Base-by-base conservation (phyloP, 2,888 invertebrate species). In the Glyphotaelius pellucidus region DNA sequence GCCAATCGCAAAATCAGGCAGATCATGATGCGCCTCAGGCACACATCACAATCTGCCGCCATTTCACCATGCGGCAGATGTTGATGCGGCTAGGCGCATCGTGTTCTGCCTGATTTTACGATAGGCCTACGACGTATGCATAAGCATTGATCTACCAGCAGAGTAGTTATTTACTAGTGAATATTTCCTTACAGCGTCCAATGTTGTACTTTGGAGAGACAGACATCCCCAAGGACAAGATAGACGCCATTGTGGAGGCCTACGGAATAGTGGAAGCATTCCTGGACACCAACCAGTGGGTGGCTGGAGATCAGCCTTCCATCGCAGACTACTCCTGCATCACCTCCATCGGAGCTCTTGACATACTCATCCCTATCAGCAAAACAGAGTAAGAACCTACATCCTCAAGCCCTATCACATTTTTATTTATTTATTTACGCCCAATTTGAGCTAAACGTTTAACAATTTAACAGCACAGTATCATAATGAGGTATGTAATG, bases 311-410 rank as follows among this genome's bases (percentile, higher is more conserved):
- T 79, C 93, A 94, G 9, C 85, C 95, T 79, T 94, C 95, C 1
- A 94, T 95, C 35, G 94, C 95, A 15, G 95, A 95, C 92, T 79
- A 92, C 14, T 92, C 91, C 84, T 87, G 89, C 30, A 47, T 91
- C 79, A 80, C 93, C 3, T 91, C 92, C 12, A 80, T 92, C 11
- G 52, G 47, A 7, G 88, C 85, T 67, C 52, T 91, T 1, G 87
- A 89, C 38, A 67, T 81, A 47, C 91, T 95, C 4, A 0, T 95
- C 1, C 94, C 95, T 0, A 94, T 95, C 47, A 94, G 95, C 90
- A 93, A 92, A 19, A 92, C 94, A 9, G 91, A 93, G 95, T 95
- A 94, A 94, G 95, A 94, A 91, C 42, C 12, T 30, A 47, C 0
- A 47, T 15, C 2, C 2, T 15, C 15, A 47, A 47, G 47, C 15